Evolutionary conservation across 2,888 invertebrate genomes (phyloP), one percentile per base, ranked within the genome.

Genomic region (Brachypterus glaber): DNA sequence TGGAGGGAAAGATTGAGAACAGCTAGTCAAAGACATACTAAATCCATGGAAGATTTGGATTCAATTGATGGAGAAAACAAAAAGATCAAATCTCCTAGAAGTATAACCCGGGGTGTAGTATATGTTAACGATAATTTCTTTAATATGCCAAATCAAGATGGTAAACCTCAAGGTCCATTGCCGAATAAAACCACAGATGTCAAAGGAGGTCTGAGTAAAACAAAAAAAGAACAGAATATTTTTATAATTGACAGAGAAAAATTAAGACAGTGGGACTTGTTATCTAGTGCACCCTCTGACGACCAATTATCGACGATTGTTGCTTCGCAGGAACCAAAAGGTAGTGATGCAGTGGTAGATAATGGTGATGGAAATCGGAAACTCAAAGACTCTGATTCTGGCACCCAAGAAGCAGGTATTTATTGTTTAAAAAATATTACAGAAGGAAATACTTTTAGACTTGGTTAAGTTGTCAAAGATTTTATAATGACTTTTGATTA

Each of bases 251-350:
- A 88, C 68, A 77, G 88, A 53, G 88, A 88, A 68, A 87, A 83
- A 51, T 73, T 88, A 52, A 74, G 88, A 35, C 88, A 88, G 59
- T 88, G 88, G 88, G 88, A 88, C 68, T 74, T 87, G 54, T 76
- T 88, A 79, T 88, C 88, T 42, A 87, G 87, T 70, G 87, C 66
- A 33, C 64, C 66, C 33, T 59, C 62, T 27, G 62, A 63, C 48
- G 55, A 59, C 48, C 62, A 62, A 44, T 43, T 54, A 33, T 47
- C 48, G 31, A 42, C 46, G 24, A 40, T 43, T 16, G 39, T 47
- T 48, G 51, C 50, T 50, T 46, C 50, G 41, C 57, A 57, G 49
- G 55, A 45, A 40, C 51, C 51, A 46, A 53, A 54, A 47, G 52
- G 51, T 54, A 53, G 48, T 54, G 49, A 15, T 29, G 43, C 55